Evolutionary conservation across 1,140 invertebrate species (phyloP).

Genomic region (Halyomorpha halys): DNA sequence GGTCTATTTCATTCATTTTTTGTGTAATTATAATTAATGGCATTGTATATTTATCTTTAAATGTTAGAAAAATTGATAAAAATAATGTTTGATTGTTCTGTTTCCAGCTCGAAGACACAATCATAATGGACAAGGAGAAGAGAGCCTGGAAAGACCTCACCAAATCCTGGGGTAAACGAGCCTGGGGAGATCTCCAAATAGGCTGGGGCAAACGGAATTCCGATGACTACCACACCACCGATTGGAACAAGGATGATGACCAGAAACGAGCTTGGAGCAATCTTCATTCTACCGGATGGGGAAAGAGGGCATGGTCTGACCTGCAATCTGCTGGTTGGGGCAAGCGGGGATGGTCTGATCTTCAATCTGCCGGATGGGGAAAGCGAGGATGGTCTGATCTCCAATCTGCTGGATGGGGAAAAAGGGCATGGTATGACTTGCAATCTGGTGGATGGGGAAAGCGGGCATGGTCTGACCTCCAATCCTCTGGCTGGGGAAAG

Average conservation of each 20-base stretch:
- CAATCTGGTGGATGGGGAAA: slow-evolving; percentile 30
- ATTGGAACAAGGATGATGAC: slow-evolving; percentile 30
- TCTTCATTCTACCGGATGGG: slow-evolving; percentile 31
- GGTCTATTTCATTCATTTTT: too few species aligned
- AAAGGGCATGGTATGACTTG: slow-evolving; percentile 25
- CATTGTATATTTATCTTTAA: too few species aligned
- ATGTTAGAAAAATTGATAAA: too few species aligned
- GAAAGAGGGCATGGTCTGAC: slow-evolving; percentile 32
- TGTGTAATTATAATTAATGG: too few species aligned
- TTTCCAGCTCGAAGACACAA: slow-evolving; percentile 4
- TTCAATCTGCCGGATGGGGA: slow-evolving; percentile 32
- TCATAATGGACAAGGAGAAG: slow-evolving; percentile 24
- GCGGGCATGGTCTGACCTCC: slow-evolving; percentile 30
- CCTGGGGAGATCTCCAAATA: slow-evolving; percentile 25
- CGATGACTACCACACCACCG: slow-evolving; percentile 29
- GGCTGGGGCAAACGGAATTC: slow-evolving; percentile 33
- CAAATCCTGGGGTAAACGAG: slow-evolving; percentile 30
- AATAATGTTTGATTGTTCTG: background rate
- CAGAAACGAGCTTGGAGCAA: slow-evolving; percentile 30
- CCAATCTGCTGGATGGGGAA: slow-evolving; percentile 27
- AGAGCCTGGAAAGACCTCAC: slow-evolving; percentile 32
- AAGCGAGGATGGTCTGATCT: slow-evolving; percentile 29
- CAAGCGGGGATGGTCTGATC: slow-evolving; percentile 32
- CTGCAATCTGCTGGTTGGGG: slow-evolving; percentile 32
- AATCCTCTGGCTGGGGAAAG: slow-evolving; percentile 30